Base-by-base conservation (phyloP, 2,797 vertebrate genomes). In the Dendrocincla fuliginosa region DNA sequence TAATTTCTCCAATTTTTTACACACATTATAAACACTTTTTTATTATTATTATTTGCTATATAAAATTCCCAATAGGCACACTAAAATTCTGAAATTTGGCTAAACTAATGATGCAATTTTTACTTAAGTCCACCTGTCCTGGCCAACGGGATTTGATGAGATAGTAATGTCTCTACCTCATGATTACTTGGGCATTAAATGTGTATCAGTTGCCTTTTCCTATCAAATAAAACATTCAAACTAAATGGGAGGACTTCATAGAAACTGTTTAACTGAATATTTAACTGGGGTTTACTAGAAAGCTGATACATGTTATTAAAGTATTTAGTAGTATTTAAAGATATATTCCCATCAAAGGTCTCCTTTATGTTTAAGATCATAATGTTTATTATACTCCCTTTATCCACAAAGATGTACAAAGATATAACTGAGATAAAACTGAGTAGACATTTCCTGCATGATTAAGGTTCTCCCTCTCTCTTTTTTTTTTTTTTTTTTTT, bases 161-260 rank as follows among this genome's bases (percentile, higher is more conserved):
- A 70, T 16, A 65, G 9, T 55, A 80, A 46, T 46, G 18, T 49
- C 37, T 84, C n/a, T 68, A 13, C 5, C 3, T 92, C 50, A 28
- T 64, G 33, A 87, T 50, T 85, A 50, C 7, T 87, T 63, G 59
- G 16, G n/a, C 32, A 32, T 87, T 89, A 92, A 60, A 11, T 70
- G 19, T 46, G 3, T 59, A 57, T 60, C 16, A 53, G 15, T n/a
- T 67, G 2, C 1, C 55, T 80, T 83, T 85, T 89, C 27, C 71
- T 42, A 77, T 7, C 35, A 74, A 93, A 95, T 81, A 67, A 78
- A 88, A 90, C 22, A 28, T 11, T 95, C n/a, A 74, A 60, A 95
- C 46, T 52, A 85, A 95, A 94, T 27, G 6, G 27, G 50, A 93
- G 56, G 52, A 94, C 73, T 44, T 93, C 86, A 90, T 42, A 94